Evolutionary conservation across 2,113 vertebrate genomes (phyloP).

Genomic region (Ivindomyrus marchei): DNA sequence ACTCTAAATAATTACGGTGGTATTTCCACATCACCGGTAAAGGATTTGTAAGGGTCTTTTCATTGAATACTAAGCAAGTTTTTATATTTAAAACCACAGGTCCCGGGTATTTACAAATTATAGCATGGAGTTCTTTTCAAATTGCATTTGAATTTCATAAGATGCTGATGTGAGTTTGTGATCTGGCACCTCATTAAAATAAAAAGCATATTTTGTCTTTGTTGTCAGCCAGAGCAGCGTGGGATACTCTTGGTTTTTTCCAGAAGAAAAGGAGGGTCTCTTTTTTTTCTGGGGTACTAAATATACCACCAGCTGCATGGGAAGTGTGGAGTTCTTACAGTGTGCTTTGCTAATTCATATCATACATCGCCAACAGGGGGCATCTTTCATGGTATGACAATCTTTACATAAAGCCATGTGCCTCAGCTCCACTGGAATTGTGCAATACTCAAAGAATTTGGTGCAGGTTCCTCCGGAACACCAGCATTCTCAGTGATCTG

Average conservation of each 20-base stretch:
- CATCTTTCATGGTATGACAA: neutral
- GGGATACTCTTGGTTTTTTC: neutral
- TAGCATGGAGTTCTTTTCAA: conserved; percentile 18
- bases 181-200: conserved; percentile 16
- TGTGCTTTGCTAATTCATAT: neutral
- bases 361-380: neutral
- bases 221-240: neutral
- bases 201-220: conserved; percentile 11
- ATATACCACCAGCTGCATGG: neutral
- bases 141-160: conserved; percentile 22
- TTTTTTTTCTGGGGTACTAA: neutral
- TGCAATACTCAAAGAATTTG: neutral
- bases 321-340: neutral
- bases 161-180: conserved; percentile 18
- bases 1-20: conserved; percentile 9
- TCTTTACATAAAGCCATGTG: neutral
- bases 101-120: conserved; percentile 19
- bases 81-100: neutral
- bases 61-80: conserved; percentile 17
- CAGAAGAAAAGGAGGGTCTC: neutral
- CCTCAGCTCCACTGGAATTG: neutral
- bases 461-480: neutral
- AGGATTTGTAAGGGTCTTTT: conserved; percentile 10
- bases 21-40: conserved; percentile 4
- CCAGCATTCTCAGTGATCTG: neutral